Evolutionary conservation across 2,888 invertebrate genomes (phyloP).

Genomic region (Ophonus ardosiacus): DNA sequence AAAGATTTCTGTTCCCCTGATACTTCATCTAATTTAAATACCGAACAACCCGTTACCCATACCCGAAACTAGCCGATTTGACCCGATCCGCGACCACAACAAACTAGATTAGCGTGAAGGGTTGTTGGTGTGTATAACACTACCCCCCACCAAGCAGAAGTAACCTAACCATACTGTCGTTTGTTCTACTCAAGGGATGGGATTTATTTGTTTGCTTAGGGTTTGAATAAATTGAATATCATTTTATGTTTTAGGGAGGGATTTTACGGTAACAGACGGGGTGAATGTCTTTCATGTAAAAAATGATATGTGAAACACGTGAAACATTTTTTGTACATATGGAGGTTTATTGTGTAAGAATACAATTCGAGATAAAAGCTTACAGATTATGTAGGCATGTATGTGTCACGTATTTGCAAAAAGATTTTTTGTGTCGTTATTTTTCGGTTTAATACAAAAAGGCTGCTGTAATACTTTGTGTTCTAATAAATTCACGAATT

Average conservation of each 20-base stretch:
- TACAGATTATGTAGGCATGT: constrained; percentile 15
- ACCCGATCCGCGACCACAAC: constrained; percentile 13
- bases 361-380: not conserved
- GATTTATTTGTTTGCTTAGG: constrained; percentile 48
- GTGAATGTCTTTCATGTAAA: constrained; percentile 35
- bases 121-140: constrained; percentile 47
- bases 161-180: constrained; percentile 36
- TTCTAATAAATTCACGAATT: not conserved
- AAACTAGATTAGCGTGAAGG: constrained; percentile 43
- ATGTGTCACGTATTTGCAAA: not conserved
- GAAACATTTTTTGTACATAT: constrained; percentile 6
- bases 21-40: constrained; percentile 32
- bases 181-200: constrained; percentile 43
- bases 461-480: not conserved
- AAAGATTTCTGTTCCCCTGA: not conserved
- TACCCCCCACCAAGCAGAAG: not conserved
- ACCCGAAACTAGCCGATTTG: not conserved
- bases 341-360: constrained; percentile 9
- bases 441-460: not conserved
- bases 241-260: constrained; percentile 25
- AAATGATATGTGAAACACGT: constrained; percentile 23
- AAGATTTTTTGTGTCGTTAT: not conserved
- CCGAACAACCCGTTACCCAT: not conserved
- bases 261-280: constrained; percentile 34
- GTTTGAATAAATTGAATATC: constrained; percentile 45